A percentile compares a stretch with the other conserved stretches of the same genome.
phyloP scores from a whole-genome alignment of 2,797 vertebrate species.

The Semaprochilodus insignis region DNA sequence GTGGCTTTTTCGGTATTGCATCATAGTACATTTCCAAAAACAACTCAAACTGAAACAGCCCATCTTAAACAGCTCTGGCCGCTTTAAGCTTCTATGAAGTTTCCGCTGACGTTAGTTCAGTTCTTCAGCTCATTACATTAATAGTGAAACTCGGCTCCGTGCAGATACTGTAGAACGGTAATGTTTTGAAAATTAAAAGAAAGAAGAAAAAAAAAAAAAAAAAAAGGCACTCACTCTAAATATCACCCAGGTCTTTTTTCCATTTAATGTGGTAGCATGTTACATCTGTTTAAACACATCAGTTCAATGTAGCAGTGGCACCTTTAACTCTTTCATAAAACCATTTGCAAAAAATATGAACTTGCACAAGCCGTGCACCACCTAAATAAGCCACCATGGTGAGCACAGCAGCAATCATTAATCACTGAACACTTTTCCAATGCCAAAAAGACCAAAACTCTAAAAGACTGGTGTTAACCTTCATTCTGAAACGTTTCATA shows the following conservation, averaged over 20 bases:
- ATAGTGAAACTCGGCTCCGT: conserved; percentile 50
- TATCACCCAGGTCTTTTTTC: conserved; percentile 35
- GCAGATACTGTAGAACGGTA: neutral
- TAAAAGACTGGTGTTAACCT: neutral
- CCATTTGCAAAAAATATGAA: neutral
- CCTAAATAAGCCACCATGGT: neutral
- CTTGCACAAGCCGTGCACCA: neutral
- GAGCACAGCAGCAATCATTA: neutral
- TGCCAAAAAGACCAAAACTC: neutral
- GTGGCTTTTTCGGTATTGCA: neutral
- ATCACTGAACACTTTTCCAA: neutral
- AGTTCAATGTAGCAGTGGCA: neutral
- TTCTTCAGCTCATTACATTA: conserved; percentile 38
- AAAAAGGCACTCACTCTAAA: neutral
- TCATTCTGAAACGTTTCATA: neutral
- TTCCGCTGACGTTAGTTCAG: conserved; percentile 45
- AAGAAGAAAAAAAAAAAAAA: neutral
- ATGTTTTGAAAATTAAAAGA: neutral
- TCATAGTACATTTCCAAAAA: neutral
- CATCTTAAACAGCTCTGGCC: neutral
- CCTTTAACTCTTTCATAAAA: neutral
- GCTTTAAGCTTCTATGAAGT: neutral
- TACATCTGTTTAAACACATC: neutral
- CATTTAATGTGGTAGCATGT: conserved; percentile 47
- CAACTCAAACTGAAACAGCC: conserved; percentile 16